Evolutionary conservation across 2,888 invertebrate genomes (phyloP), one percentile per base, ranked within the genome.

Genomic region (Gymnoscelis rufifasciata): DNA sequence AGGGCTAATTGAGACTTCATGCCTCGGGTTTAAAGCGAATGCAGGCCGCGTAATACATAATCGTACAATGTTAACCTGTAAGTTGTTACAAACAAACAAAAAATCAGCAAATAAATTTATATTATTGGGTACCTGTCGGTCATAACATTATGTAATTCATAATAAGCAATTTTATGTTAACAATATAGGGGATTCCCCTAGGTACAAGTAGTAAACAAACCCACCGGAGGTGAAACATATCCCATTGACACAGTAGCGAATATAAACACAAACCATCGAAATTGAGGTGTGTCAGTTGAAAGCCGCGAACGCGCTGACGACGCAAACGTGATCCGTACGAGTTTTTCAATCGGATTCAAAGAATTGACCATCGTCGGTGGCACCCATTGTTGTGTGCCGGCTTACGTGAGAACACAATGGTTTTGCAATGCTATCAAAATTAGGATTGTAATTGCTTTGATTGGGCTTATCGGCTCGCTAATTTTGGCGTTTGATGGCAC

Each of bases 301-400:
- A 77, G 76, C 78, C 74, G 74, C 52, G 45, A 51, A 50, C 45
- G 75, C 74, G 87, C 87, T 87, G 87, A 86, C 78, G 77, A 74
- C 79, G 76, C 81, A 83, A 82, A 86, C 87, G 87, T 88, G 87
- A 84, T 83, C 82, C 82, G 82, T 78, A 80, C 74, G 69, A 69
- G 81, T 83, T 86, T 84, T 83, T 83, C 77, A 82, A 84, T 82
- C 82, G 77, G 75, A 74, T 88, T 86, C 87, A 74, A 67, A 72
- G 87, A 87, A 88, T 71, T 62, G 71, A 29, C 60, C 86, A 69
- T 74, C 84, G 83, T 75, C 83, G 87, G 86, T 84, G 87, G 87
- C 78, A 71, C 73, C 81, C 72, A 86, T 86, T 87, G 86, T 87
- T 82, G 80, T 80, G 61, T 65, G 66, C 76, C 78, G 78, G 71